Conservation (phyloP, 2,113 vertebrate genomes). For the Engraulis encrasicolus region DNA sequence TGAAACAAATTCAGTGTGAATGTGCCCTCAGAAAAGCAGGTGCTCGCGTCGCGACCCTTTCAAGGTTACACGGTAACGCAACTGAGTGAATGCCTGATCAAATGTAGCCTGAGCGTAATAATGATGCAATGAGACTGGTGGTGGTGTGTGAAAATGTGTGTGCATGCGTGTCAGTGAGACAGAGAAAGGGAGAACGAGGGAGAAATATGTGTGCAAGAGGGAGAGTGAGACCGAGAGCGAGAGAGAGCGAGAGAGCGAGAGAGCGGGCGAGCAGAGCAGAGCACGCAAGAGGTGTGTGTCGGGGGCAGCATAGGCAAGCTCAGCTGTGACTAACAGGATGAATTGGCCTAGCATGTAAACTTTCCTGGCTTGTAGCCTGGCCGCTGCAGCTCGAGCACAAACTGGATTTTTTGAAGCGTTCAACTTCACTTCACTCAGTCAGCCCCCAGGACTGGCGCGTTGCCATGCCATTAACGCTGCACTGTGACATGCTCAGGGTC, state of each 20-base stretch:
- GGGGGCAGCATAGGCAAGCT: not conserved
- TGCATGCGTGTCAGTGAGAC: no score
- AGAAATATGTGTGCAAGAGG: not conserved
- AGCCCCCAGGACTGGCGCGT: not conserved
- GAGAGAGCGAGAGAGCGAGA: not conserved
- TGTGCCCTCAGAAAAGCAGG: not conserved
- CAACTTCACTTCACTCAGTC: not conserved
- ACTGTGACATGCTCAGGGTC: not conserved
- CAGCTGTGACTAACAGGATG: constrained; percentile 16
- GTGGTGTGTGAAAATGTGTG: no score
- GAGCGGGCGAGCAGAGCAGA: not conserved
- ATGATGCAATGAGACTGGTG: not conserved
- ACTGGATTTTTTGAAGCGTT: not conserved
- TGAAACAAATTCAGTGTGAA: no score
- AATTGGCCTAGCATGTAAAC: constrained; percentile 14
- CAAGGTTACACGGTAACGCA: constrained; percentile 6
- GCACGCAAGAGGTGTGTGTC: not conserved
- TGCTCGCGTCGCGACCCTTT: not conserved
- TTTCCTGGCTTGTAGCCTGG: not conserved
- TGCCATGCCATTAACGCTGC: not conserved
- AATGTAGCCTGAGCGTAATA: constrained; percentile 1
- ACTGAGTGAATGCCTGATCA: constrained; percentile 10
- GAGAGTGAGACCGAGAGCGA: not conserved
- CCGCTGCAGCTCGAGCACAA: not conserved
- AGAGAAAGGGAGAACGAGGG: not conserved